phyloP scores from a whole-genome alignment of 1,140 invertebrate genomes.

The Papilio polytes region DNA sequence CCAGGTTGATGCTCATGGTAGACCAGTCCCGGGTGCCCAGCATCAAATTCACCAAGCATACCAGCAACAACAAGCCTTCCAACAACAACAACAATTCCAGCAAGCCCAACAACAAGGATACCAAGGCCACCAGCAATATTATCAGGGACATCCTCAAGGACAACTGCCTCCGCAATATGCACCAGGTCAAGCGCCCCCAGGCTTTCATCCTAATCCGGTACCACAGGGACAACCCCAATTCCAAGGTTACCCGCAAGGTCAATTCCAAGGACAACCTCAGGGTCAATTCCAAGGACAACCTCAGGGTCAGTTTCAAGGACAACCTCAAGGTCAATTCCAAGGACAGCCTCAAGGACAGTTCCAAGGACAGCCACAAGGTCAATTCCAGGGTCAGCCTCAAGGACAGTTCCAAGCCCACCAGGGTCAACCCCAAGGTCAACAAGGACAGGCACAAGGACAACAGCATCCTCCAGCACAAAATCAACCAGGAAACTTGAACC shows the following conservation, averaged over 20 bases:
- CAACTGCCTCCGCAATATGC: constrained; percentile 38
- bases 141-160: constrained; percentile 46
- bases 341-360: constrained; percentile 44
- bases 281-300: constrained; percentile 43
- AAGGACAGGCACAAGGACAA: constrained; percentile 48
- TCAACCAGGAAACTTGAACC: constrained; percentile 28
- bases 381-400: constrained; percentile 45
- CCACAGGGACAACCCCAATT: constrained; percentile 43
- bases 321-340: constrained; percentile 45
- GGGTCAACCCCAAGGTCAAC: constrained; percentile 43
- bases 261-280: constrained; percentile 48
- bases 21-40: constrained; percentile 64
- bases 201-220: constrained; percentile 42
- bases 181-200: constrained; percentile 42
- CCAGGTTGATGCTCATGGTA: constrained; percentile 70
- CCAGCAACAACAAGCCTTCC: constrained; percentile 57
- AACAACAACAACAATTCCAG: constrained; percentile 55
- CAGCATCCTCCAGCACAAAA: constrained; percentile 24
- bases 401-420: constrained; percentile 35
- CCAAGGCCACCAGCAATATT: constrained; percentile 51
- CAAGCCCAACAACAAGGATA: constrained; percentile 47
- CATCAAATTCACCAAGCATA: constrained; percentile 69
- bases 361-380: constrained; percentile 47
- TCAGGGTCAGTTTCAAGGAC: constrained; percentile 39
- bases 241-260: constrained; percentile 47